Evolutionary conservation across 2,797 vertebrate species (phyloP).

Genomic region (Pangasius krempfi): DNA sequence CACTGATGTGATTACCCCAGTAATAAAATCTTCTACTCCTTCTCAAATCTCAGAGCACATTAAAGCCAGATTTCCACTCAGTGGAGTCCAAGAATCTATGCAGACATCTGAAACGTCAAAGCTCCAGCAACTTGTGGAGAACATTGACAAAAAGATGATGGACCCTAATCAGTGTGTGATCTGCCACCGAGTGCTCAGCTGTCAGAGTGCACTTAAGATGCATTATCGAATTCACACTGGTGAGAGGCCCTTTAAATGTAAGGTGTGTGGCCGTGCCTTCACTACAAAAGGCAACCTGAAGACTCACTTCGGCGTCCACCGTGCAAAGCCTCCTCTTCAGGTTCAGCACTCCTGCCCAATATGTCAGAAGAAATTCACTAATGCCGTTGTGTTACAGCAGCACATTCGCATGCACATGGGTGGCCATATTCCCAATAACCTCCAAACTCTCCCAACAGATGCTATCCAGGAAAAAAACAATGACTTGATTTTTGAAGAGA

Average conservation of each 20-base stretch:
- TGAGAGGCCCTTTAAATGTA: conserved; percentile 96
- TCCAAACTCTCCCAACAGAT: conserved; percentile 73
- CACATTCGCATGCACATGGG: conserved; percentile 99
- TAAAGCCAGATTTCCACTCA: conserved; percentile 80
- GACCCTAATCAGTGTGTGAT: conserved; percentile 93
- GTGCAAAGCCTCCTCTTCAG: conserved; percentile 87
- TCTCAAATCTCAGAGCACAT: conserved; percentile 79
- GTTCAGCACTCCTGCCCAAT: conserved; percentile 97
- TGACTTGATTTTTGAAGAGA: conserved; percentile 77
- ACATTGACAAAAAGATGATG: conserved; percentile 94
- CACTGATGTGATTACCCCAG: conserved; percentile 68
- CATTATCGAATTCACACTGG: conserved; percentile 97
- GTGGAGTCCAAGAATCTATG: conserved; percentile 84
- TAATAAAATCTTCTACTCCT: conserved; percentile 75
- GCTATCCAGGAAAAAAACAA: conserved; percentile 81
- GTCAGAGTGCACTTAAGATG: conserved; percentile 98
- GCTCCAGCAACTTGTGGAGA: conserved; percentile 96
- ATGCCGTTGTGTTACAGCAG: conserved; percentile 94
- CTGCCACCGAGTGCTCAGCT: conserved; percentile 95
- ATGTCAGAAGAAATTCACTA: conserved; percentile 98
- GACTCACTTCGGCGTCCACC: conserved; percentile 93
- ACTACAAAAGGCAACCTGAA: conserved; percentile 99
- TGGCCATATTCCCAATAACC: conserved; percentile 87
- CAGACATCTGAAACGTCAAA: conserved; percentile 95
- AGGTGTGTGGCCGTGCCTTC: conserved; percentile 94